Evolutionary conservation across 2,113 vertebrate genomes (phyloP).

Genomic region (Peromyscus leucopus): DNA sequence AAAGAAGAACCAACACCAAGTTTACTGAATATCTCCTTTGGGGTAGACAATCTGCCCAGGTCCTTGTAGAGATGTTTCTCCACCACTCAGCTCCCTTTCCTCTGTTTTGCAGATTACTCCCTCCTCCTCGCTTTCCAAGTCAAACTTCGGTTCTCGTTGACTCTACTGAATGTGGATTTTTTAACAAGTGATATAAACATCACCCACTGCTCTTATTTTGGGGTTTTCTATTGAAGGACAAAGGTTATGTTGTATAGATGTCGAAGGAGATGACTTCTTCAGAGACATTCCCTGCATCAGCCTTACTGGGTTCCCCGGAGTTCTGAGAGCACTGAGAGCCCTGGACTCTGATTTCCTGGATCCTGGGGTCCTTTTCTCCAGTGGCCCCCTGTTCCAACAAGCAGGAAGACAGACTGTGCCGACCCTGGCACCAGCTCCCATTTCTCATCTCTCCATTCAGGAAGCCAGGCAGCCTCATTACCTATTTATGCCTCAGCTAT

Average conservation of each 20-base stretch:
- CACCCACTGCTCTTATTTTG: background rate
- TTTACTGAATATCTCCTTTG: background rate
- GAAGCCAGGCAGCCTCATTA: slow-evolving; percentile 79
- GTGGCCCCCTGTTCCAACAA: background rate
- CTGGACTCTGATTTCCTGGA: background rate
- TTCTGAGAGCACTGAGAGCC: background rate
- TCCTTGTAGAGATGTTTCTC: background rate
- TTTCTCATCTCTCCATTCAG: slow-evolving; percentile 72
- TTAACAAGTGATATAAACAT: background rate
- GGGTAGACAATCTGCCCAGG: background rate
- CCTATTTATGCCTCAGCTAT: slow-evolving; percentile 70
- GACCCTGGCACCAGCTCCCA: background rate
- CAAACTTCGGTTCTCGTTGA: slow-evolving; percentile 13
- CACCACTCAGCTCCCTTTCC: no score
- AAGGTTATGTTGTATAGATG: background rate
- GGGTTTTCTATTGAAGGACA: background rate
- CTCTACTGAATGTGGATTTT: background rate
- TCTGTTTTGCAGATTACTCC: background rate
- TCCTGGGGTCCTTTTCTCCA: background rate
- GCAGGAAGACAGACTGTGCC: background rate
- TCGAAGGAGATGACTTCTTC: background rate
- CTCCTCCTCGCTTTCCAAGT: slow-evolving; percentile 9
- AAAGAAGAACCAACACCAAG: background rate
- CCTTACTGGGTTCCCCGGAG: background rate
- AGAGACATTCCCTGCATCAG: background rate